phyloP scores from a whole-genome alignment of 2,888 invertebrate species.

The Patella depressa region DNA sequence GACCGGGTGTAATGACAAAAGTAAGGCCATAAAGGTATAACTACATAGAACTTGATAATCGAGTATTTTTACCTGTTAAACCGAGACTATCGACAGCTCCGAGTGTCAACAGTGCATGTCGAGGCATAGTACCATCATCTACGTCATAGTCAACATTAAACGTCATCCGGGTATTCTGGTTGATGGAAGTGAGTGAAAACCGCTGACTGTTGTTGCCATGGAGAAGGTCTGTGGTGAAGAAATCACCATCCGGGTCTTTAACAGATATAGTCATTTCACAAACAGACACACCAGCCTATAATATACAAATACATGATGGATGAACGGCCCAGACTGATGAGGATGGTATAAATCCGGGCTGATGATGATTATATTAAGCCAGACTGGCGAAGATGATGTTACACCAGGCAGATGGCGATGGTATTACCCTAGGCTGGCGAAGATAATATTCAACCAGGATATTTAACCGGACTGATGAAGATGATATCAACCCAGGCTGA shows the following conservation, averaged over 20 bases:
- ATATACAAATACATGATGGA: not conserved
- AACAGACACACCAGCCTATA: conserved; percentile 31
- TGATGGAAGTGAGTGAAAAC: conserved; percentile 33
- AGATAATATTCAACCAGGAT: too few relatives aligned
- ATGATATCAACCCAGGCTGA: too few relatives aligned
- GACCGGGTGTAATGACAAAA: too few relatives aligned
- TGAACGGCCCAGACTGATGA: too few relatives aligned
- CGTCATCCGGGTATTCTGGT: conserved; percentile 22
- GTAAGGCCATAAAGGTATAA: too few relatives aligned
- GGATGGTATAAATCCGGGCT: too few relatives aligned
- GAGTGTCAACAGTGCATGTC: conserved; percentile 29
- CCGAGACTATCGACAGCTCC: conserved; percentile 30
- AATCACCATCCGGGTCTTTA: conserved; percentile 34
- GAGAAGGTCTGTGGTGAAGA: conserved; percentile 28
- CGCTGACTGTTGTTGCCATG: conserved; percentile 37
- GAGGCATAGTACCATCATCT: conserved; percentile 32
- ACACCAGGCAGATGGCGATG: too few relatives aligned
- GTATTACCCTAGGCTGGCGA: too few relatives aligned
- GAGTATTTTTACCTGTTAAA: conserved; percentile 15
- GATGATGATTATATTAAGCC: too few relatives aligned
- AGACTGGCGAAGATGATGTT: too few relatives aligned
- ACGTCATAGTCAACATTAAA: conserved; percentile 41
- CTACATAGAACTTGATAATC: too few relatives aligned
- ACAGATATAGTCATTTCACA: conserved; percentile 36
- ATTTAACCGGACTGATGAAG: too few relatives aligned